These are phyloP conservation scores for Stigmatopora nigra DNA, from an alignment of 2,113 vertebrate genomes.

Conservation along the genomic window DNA sequence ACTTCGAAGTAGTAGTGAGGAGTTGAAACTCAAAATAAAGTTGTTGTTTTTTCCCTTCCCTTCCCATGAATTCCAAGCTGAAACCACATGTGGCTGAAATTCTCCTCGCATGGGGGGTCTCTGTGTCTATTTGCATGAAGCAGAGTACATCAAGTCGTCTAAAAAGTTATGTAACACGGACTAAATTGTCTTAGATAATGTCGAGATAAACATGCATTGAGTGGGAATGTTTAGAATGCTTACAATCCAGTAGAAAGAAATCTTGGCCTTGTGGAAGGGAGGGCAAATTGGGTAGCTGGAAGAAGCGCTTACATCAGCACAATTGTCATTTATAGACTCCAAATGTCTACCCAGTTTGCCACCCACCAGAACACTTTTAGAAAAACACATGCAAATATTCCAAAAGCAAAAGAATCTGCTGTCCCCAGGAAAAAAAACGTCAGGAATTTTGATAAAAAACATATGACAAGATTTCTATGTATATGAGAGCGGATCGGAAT, in stretches of 20 bases:
- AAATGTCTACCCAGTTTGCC: background rate
- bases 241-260: background rate
- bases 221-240: background rate
- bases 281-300: background rate
- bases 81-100: constrained; percentile 40
- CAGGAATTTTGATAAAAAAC: background rate
- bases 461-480: background rate
- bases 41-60: constrained; percentile 16
- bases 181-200: background rate
- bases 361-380: background rate
- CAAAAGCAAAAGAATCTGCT: background rate
- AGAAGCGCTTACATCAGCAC: background rate
- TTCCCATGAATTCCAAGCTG: constrained; percentile 24
- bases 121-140: background rate
- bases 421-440: background rate
- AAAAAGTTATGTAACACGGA: background rate
- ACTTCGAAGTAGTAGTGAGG: constrained; percentile 19
- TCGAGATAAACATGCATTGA: background rate
- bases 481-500: background rate
- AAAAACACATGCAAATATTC: background rate
- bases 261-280: background rate
- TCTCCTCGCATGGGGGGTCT: constrained; percentile 15
- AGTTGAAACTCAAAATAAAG: constrained; percentile 38
- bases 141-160: background rate
- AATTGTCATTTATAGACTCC: background rate